Conservation (phyloP, 1,140 invertebrate genomes). For the Nautilus pompilius region DNA sequence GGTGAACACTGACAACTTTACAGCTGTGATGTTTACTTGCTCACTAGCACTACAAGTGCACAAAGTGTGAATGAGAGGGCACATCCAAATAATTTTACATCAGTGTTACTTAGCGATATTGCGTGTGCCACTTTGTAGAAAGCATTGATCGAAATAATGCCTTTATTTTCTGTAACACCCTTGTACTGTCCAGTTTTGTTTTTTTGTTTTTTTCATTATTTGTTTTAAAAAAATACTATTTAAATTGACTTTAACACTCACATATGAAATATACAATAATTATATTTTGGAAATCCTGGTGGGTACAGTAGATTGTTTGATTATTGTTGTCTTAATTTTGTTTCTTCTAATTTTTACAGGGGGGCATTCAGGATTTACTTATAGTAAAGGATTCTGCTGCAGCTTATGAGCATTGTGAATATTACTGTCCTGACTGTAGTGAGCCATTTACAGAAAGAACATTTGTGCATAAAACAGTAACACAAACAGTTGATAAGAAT, state of each 20-base stretch:
- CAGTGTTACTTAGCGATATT: too few species aligned
- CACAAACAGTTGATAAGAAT: too few species aligned
- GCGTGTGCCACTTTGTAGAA: too few species aligned
- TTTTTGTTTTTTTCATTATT: background rate
- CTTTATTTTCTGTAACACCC: too few species aligned
- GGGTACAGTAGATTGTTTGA: background rate
- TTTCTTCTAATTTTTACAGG: constrained; percentile 56
- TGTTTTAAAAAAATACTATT: background rate
- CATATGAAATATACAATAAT: background rate
- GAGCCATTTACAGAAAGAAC: constrained; percentile 14
- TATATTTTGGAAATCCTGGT: background rate
- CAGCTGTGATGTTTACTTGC: too few species aligned
- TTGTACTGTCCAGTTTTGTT: too few species aligned
- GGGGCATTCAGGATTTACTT: constrained; percentile 73
- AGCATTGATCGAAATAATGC: too few species aligned
- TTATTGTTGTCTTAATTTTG: background rate
- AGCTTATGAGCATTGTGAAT: constrained; percentile 73
- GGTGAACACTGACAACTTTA: too few species aligned
- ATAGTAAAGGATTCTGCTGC: constrained; percentile 71
- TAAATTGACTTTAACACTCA: background rate
- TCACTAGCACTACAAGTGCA: too few species aligned
- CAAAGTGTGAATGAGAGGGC: too few species aligned
- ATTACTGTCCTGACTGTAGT: constrained; percentile 67
- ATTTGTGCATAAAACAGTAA: too few species aligned
- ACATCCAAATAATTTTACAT: too few species aligned